Percentiles rank a stretch among this genome's conserved stretches.
These are phyloP conservation scores for Epistrophella euchroma DNA, from an alignment of 2,888 invertebrate genomes.

Conservation along the genomic window DNA sequence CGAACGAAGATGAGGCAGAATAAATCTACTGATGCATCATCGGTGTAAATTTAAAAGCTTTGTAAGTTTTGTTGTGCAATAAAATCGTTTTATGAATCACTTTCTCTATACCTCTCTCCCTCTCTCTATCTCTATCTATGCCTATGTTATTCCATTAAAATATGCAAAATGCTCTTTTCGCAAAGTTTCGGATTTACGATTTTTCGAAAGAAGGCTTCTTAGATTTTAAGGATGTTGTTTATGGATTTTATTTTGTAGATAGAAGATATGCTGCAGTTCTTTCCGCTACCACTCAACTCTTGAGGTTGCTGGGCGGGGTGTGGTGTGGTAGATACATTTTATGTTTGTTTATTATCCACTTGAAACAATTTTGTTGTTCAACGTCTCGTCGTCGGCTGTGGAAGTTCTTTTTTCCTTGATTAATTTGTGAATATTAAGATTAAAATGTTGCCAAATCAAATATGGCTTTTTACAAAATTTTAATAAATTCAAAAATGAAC, in stretches of 20 bases:
- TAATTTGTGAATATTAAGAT: background rate
- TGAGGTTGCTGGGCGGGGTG: background rate
- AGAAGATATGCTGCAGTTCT: conserved; percentile 3
- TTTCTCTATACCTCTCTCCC: background rate
- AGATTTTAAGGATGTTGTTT: conserved; percentile 59
- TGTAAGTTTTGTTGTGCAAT: conserved; percentile 67
- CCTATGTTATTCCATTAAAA: conserved; percentile 33
- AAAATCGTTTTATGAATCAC: conserved; percentile 65
- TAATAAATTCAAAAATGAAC: no score
- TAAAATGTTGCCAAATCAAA: background rate
- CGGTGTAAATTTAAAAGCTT: conserved; percentile 66
- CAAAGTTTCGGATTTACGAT: conserved; percentile 70
- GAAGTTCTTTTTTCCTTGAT: background rate
- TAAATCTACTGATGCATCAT: conserved; percentile 63
- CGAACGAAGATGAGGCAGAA: conserved; percentile 21
- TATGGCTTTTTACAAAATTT: background rate
- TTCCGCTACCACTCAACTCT: background rate
- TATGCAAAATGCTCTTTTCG: conserved; percentile 64
- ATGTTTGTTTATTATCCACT: background rate
- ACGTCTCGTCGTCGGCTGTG: background rate
- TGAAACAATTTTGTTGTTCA: background rate
- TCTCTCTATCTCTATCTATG: no score
- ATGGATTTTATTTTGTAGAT: conserved; percentile 1
- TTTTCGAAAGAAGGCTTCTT: conserved; percentile 65
- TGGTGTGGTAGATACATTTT: background rate